Base-by-base conservation (phyloP, 2,888 invertebrate species). In the Anaspis maculata region DNA sequence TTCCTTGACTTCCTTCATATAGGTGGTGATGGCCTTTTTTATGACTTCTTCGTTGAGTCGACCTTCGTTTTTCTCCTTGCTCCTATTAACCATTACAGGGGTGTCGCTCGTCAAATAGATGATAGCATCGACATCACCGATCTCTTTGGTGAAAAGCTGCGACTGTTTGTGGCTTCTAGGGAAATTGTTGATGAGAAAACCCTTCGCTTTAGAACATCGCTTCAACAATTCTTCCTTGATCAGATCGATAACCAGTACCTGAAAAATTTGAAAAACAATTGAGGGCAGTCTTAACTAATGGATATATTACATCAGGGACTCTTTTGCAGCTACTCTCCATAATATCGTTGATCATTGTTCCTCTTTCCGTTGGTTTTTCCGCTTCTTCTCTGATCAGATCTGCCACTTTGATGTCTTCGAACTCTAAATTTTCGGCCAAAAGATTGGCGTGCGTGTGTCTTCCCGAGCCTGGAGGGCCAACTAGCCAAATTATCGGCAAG, bases 111-210 rank as follows among this genome's bases (percentile, higher is more conserved):
- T 49, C 19, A 62, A 44, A 32, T 57, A 56, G 25, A 61, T 45
- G n/a, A 59, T 47, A 12, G 55, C 53, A 30, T 56, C 52, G 2
- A 60, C 57, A 14, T 54, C 46, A n/a, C 41, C 48, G 27, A 63
- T 51, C 46, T 62, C 63, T 26, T 56, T 54, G 5, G 55, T 46
- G 32, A 64, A 64, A 33, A 57, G 34, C 13, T 42, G 35, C 1
- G 61, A 61, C 44, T 62, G 61, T 31, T 53, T 67, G 7, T 64
- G 64, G 33, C 68, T 74, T 54, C 66, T 69, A 5, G 76, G 76
- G 56, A 76, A 76, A 9, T 73, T 72, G 6, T 72, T 72, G 24
- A 75, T 55, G 11, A 75, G 66, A 49, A 69, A 75, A 0, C 74
- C 74, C 23, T 66, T 68, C 1, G 69, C 63, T 1, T 65, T 66